These are phyloP conservation scores for Grammomys surdaster DNA, from an alignment of 2,113 vertebrate genomes.

Conservation along the genomic window DNA sequence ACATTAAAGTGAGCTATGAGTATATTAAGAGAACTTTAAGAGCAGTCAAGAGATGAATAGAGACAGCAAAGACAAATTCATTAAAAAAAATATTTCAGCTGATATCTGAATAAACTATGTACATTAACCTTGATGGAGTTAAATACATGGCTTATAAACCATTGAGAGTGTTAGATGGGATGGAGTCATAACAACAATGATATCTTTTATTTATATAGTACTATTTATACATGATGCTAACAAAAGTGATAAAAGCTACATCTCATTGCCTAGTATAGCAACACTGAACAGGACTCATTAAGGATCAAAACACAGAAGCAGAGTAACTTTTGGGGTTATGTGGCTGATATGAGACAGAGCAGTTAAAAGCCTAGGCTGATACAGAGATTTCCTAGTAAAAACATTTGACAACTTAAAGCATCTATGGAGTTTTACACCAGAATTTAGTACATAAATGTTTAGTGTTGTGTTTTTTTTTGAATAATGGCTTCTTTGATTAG, in stretches of 20 bases:
- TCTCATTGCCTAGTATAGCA: not conserved
- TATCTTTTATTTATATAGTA: not conserved
- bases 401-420: not conserved
- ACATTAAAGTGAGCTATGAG: not conserved
- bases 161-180: not conserved
- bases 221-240: not conserved
- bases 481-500: not conserved
- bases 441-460: not conserved
- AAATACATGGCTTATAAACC: not conserved
- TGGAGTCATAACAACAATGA: not conserved
- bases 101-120: not conserved
- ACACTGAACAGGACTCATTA: not conserved
- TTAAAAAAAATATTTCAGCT: not conserved
- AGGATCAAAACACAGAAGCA: not conserved
- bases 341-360: not conserved
- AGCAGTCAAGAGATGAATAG: not conserved
- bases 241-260: not conserved
- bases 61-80: not conserved
- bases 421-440: not conserved
- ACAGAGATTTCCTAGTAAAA: not conserved
- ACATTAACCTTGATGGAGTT: not conserved
- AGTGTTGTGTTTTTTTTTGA: not conserved
- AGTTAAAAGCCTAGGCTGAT: not conserved
- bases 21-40: not conserved
- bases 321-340: not conserved